Base-by-base conservation (phyloP, 92 coral and sea anemone genomes). In the Bergia sp. region DNA sequence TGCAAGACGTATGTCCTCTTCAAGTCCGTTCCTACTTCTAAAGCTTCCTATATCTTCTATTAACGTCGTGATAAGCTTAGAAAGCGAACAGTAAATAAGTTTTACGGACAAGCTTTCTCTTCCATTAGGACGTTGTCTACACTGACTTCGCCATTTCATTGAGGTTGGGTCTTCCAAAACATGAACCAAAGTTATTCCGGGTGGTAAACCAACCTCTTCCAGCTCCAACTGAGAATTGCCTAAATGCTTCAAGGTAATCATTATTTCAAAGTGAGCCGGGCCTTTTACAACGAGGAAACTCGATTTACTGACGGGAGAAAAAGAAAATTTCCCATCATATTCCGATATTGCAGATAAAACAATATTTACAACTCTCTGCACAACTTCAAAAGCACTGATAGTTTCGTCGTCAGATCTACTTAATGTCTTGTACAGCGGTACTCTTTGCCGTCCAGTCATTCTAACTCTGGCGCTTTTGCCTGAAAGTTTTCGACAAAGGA, bases 91-190 rank as follows among this genome's bases (percentile, higher is more conserved):
- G 38, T 91, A 92, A 37, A 90, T 45, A 50, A 88, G 88, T 64
- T 88, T 88, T 3, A 93, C 88, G n/a, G 95, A 90, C 71, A 93
- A 91, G 53, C 86, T 90, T 43, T 90, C 93, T 74, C 90, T 88
- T 42, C 86, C 93, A 29, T 76, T 79, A 40, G 39, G 36, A 5
- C 91, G 64, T 8, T 57, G 88, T 15, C 83, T 79, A 76, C 93
- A 90, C 38, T 83, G 85, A n/a, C 55, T 85, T 88, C 86, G 82
- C 95, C 95, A 93, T 36, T 69, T 45, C 44, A 43, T 15, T 38
- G 47, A 29, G 36, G 87, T 36, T 44, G 66, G 16, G 45, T 47
- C 77, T 47, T 69, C 64, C 43, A 74, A 84, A 71, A 84, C 61
- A 49, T 37, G 77, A 10, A 84, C 79, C 87, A 71, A 16, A 4